Evolutionary conservation across 2,113 vertebrate species (phyloP).

Genomic region (Pelusios castaneus): DNA sequence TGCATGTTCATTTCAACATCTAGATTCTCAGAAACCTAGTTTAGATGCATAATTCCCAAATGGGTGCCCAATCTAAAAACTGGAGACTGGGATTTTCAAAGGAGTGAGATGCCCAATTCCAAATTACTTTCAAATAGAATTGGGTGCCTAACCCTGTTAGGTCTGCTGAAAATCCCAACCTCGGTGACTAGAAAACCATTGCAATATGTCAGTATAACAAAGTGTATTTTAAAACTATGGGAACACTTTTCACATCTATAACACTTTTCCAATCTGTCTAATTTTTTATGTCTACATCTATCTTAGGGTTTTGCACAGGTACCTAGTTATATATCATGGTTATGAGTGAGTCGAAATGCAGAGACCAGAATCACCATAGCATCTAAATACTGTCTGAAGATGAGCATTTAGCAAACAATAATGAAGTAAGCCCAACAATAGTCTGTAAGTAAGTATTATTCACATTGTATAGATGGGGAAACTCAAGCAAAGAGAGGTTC

Average conservation of each 20-base stretch:
- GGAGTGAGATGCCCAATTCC: background rate
- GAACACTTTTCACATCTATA: background rate
- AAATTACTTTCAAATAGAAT: background rate
- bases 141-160: background rate
- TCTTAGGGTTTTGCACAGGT: background rate
- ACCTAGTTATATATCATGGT: background rate
- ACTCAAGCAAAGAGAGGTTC: background rate
- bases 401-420: background rate
- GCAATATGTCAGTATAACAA: background rate
- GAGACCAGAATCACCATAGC: background rate
- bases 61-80: background rate
- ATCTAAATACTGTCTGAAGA: background rate
- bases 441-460: rapidly evolving
- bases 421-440: background rate
- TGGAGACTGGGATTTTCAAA: background rate
- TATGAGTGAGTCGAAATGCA: background rate
- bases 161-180: background rate
- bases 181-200: background rate
- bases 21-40: background rate
- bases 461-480: background rate
- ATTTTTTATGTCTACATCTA: background rate
- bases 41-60: background rate
- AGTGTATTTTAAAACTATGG: background rate
- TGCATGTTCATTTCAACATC: background rate
- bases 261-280: background rate